Conservation (phyloP, 2,888 invertebrate genomes). For the Pseudanteris insignis region DNA sequence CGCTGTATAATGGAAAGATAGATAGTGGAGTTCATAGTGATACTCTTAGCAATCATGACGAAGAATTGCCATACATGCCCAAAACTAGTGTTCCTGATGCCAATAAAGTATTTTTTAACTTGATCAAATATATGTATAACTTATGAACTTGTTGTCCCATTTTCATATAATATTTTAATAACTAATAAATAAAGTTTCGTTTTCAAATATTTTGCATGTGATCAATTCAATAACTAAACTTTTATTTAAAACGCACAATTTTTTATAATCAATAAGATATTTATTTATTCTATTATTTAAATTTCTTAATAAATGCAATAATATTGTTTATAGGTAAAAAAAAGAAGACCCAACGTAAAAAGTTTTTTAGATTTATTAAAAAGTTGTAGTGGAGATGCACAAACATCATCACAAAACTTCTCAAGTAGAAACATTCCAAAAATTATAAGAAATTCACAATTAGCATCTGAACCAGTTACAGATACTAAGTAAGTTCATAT, state of each 20-base stretch:
- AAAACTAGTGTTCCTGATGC: slow-evolving; percentile 17
- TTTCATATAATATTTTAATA: no score
- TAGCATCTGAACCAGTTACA: slow-evolving; percentile 15
- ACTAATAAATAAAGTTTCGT: no score
- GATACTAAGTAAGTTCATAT: slow-evolving; percentile 42
- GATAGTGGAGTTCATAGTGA: slow-evolving; percentile 27
- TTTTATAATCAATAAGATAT: no score
- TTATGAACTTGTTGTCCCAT: no score
- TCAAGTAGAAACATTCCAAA: slow-evolving; percentile 38
- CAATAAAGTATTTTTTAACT: no score
- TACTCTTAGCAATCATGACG: slow-evolving; percentile 19
- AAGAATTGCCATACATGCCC: slow-evolving; percentile 5
- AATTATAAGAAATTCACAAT: slow-evolving; percentile 22
- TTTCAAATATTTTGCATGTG: no score
- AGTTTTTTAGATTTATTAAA: slow-evolving; percentile 57
- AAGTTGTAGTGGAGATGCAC: slow-evolving; percentile 58
- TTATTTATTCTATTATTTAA: no score
- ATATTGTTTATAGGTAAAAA: no score
- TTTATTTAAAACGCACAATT: no score
- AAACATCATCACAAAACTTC: slow-evolving; percentile 27
- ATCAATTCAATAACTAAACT: no score
- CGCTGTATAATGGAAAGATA: slow-evolving; percentile 20
- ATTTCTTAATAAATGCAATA: no score
- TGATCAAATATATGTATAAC: no score
- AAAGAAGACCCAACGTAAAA: slow-evolving; percentile 57